These are phyloP conservation scores for Antechinus flavipes DNA, from an alignment of 2,113 vertebrate species.

Conservation along the genomic window DNA sequence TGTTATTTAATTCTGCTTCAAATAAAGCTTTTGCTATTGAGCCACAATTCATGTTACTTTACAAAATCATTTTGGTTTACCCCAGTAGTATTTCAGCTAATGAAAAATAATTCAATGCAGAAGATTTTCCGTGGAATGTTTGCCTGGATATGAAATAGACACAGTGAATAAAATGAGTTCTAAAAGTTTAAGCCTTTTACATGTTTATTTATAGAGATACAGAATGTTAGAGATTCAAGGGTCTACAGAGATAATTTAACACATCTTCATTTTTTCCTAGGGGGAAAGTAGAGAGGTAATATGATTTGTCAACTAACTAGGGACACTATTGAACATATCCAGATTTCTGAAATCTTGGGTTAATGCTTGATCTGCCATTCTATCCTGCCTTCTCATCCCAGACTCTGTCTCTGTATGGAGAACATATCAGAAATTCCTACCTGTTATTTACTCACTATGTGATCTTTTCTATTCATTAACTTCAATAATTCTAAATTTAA, in stretches of 20 bases:
- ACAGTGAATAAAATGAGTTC: constrained; percentile 48
- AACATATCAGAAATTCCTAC: not conserved
- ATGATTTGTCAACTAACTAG: not conserved
- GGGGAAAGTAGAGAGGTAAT: not conserved
- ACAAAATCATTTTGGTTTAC: constrained; percentile 71
- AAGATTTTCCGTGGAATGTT: constrained; percentile 76
- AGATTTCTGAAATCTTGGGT: not conserved
- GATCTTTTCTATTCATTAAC: not conserved
- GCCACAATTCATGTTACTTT: constrained; percentile 74
- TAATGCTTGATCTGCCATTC: not conserved
- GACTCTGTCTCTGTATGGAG: not conserved
- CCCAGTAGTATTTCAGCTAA: constrained; percentile 72
- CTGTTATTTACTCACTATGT: not conserved
- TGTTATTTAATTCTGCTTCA: constrained; percentile 80
- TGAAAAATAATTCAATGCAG: constrained; percentile 79
- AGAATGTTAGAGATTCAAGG: not conserved
- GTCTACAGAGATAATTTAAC: not conserved
- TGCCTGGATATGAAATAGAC: constrained; percentile 25
- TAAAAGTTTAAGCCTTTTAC: not conserved
- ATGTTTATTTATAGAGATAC: not conserved
- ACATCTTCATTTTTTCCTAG: not conserved
- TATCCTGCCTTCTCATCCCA: not conserved
- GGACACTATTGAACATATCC: not conserved
- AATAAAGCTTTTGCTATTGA: constrained; percentile 75
- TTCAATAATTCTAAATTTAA: not conserved